phyloP scores from a whole-genome alignment of 2,113 vertebrate genomes.

The Charadrius vociferus region DNA sequence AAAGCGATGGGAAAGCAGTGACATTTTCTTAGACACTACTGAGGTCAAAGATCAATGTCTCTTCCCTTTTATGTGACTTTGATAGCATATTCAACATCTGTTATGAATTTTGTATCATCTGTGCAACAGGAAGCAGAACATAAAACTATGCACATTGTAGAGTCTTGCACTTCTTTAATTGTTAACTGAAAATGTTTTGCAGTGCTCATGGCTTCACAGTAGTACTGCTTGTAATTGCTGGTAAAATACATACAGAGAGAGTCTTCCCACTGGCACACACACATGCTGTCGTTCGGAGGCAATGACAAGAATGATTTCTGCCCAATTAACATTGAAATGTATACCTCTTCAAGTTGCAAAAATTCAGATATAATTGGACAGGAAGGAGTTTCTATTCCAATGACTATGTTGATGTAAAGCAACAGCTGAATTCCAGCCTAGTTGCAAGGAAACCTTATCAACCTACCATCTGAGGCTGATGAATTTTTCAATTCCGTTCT shows the following conservation, averaged over 20 bases:
- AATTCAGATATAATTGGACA: neutral
- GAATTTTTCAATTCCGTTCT: conserved; percentile 12
- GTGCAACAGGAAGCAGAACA: conserved; percentile 3
- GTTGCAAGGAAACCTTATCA: conserved; percentile 15
- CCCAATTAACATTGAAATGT: neutral
- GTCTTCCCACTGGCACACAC: neutral
- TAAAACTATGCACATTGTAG: neutral
- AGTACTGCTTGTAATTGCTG: neutral
- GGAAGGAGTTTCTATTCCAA: neutral
- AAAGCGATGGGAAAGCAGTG: neutral
- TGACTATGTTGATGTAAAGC: neutral
- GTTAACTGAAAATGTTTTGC: neutral
- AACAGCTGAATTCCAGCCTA: neutral
- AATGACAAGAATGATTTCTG: conserved; percentile 6
- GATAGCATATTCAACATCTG: conserved; percentile 8
- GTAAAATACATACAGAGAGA: neutral
- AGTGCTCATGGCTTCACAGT: neutral
- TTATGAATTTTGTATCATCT: neutral
- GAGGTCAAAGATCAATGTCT: conserved; percentile 1
- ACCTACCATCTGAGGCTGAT: neutral
- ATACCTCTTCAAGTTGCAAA: neutral
- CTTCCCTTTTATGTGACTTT: neutral
- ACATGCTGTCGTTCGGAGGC: neutral
- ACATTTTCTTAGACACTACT: conserved; percentile 8
- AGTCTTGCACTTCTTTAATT: neutral